Percentiles rank a stretch among this genome's conserved stretches.
These are phyloP conservation scores for Lacerta viridis DNA, from an alignment of 2,797 vertebrate genomes.

Conservation along the genomic window DNA sequence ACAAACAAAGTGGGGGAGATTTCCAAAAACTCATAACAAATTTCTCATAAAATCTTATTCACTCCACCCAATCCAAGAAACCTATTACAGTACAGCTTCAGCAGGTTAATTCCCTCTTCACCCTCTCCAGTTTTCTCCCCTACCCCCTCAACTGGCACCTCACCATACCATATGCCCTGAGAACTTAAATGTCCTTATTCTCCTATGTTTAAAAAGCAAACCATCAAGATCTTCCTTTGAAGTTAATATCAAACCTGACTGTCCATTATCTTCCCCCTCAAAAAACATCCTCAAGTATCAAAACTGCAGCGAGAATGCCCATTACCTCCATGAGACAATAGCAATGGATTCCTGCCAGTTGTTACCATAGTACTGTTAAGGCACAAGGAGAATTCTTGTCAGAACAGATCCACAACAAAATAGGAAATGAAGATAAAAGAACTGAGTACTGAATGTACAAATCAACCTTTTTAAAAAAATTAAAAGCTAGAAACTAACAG, in stretches of 20 bases:
- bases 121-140: background rate
- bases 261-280: background rate
- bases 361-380: background rate
- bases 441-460: background rate
- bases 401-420: slow-evolving; percentile 15
- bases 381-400: slow-evolving; percentile 12
- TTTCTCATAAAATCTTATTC: too few relatives aligned
- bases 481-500: background rate
- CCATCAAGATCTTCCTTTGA: background rate
- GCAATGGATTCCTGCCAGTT: background rate
- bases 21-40: background rate
- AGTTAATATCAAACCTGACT: slow-evolving; percentile 21
- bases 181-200: background rate
- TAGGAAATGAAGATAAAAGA: slow-evolving; percentile 7
- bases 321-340: background rate
- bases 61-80: background rate
- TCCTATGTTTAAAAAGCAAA: slow-evolving; percentile 26
- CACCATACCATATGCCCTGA: background rate
- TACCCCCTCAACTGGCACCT: background rate
- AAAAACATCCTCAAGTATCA: background rate
- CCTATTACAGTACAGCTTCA: background rate
- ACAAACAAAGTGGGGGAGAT: background rate
- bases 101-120: background rate
- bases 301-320: background rate
- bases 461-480: background rate